Evolutionary conservation across 2,888 invertebrate genomes (phyloP).

Genomic region (Aromia moschata): DNA sequence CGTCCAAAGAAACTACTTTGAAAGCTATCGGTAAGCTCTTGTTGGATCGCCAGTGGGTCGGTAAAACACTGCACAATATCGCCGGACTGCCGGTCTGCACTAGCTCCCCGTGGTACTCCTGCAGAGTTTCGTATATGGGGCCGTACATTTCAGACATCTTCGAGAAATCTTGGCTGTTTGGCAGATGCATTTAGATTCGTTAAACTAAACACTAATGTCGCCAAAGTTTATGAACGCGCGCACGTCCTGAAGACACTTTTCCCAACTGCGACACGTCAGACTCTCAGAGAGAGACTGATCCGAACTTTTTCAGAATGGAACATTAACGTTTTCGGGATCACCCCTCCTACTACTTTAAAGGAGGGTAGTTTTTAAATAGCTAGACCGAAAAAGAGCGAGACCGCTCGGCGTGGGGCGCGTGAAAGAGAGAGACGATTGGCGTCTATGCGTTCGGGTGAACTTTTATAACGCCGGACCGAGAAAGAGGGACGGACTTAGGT

Average conservation of each 20-base stretch:
- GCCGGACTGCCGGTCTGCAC: slow-evolving; percentile 95
- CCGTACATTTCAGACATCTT: slow-evolving; percentile 79
- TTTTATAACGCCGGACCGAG: slow-evolving; percentile 53
- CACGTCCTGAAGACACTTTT: slow-evolving; percentile 30
- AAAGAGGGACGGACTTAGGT: slow-evolving; percentile 36
- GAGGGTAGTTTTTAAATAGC: slow-evolving; percentile 65
- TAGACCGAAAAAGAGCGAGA: slow-evolving; percentile 58
- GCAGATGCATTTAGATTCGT: slow-evolving; percentile 69
- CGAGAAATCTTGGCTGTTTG: slow-evolving; percentile 66
- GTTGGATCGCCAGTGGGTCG: slow-evolving; percentile 97
- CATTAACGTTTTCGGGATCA: slow-evolving; percentile 53
- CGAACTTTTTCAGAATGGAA: slow-evolving; percentile 61
- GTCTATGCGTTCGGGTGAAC: slow-evolving; percentile 60
- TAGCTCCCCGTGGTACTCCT: slow-evolving; percentile 92
- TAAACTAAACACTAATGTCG: slow-evolving; percentile 32
- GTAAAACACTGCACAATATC: slow-evolving; percentile 92
- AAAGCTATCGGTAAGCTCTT: slow-evolving; percentile 97
- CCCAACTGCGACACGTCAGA: slow-evolving; percentile 35
- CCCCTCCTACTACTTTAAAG: slow-evolving; percentile 59
- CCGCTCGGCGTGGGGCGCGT: slow-evolving; percentile 45
- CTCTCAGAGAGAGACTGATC: slow-evolving; percentile 46
- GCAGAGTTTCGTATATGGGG: slow-evolving; percentile 79
- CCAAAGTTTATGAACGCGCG: slow-evolving; percentile 26
- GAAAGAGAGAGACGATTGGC: slow-evolving; percentile 39
- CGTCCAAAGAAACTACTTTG: slow-evolving; percentile 93